phyloP scores from a whole-genome alignment of 92 coral and sea anemone species.

The Paramuricea clavata region DNA sequence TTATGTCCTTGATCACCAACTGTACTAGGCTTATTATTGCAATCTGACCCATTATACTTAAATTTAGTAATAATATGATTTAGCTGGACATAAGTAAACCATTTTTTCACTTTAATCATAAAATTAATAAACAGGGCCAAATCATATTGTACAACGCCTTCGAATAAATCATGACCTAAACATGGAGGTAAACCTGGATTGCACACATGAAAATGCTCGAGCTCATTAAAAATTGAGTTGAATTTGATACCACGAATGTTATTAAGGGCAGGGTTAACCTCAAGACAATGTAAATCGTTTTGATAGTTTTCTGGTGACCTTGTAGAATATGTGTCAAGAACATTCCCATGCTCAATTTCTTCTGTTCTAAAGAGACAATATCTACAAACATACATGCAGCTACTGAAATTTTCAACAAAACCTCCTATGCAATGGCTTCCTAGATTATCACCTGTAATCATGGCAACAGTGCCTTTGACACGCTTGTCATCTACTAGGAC shows the following conservation, averaged over 20 bases:
- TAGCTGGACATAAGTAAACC: conserved; percentile 42
- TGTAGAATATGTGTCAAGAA: not conserved
- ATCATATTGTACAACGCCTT: conserved; percentile 59
- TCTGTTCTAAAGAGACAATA: conserved; percentile 58
- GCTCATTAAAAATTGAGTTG: conserved; percentile 54
- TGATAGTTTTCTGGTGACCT: conserved; percentile 41
- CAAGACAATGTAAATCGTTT: conserved; percentile 47
- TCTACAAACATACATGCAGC: conserved; percentile 39
- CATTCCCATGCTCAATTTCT: not conserved
- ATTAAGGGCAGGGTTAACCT: conserved; percentile 47
- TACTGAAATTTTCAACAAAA: conserved; percentile 58
- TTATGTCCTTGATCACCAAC: conserved; percentile 18
- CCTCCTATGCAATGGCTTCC: conserved; percentile 66
- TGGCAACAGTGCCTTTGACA: conserved; percentile 59
- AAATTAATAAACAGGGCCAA: conserved; percentile 45
- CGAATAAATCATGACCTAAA: conserved; percentile 70
- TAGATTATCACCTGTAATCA: conserved; percentile 62
- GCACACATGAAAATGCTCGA: conserved; percentile 65
- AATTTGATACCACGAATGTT: conserved; percentile 62
- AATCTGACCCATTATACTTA: conserved; percentile 53
- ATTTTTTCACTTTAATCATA: conserved; percentile 23
- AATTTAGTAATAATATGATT: conserved; percentile 56
- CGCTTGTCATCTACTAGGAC: conserved; percentile 37
- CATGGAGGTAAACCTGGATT: conserved; percentile 69
- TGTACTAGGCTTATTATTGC: conserved; percentile 50